phyloP scores from a whole-genome alignment of 2,888 invertebrate species.

The Anaspis maculata region DNA sequence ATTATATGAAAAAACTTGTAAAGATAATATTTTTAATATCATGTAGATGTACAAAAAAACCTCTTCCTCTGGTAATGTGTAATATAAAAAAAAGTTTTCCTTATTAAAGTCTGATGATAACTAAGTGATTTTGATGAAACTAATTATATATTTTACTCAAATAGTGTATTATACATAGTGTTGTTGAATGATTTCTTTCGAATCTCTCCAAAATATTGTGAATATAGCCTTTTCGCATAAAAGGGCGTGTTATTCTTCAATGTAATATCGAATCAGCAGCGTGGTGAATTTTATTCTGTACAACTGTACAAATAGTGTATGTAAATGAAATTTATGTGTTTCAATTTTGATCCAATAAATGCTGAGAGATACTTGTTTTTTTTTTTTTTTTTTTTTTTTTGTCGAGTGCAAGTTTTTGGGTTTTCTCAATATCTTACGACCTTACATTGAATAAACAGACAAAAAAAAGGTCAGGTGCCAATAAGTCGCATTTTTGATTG shows the following conservation, averaged over 20 bases:
- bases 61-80: slow-evolving; percentile 14
- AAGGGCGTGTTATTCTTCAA: too few relatives aligned
- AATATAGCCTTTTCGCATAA: too few relatives aligned
- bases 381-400: neutral
- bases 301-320: slow-evolving; percentile 14
- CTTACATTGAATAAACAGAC: too few relatives aligned
- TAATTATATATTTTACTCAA: slow-evolving; percentile 12
- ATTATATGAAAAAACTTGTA: slow-evolving; percentile 15
- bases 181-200: slow-evolving; percentile 6
- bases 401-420: neutral
- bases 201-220: too few relatives aligned
- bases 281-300: slow-evolving; percentile 15
- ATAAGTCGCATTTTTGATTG: too few relatives aligned
- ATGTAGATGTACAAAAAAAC: slow-evolving; percentile 15
- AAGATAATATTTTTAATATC: slow-evolving; percentile 28
- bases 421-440: neutral
- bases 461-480: too few relatives aligned
- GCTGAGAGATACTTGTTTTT: neutral
- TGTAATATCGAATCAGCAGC: too few relatives aligned
- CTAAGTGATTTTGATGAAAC: slow-evolving; percentile 12
- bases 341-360: slow-evolving; percentile 16
- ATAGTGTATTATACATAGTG: slow-evolving; percentile 7
- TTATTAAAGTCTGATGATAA: slow-evolving; percentile 22
- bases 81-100: slow-evolving; percentile 14
- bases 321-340: slow-evolving; percentile 15